Percentiles rank a stretch among this genome's conserved stretches.
Evolutionary conservation across 2,113 vertebrate genomes (phyloP).

Genomic region (Menura novaehollandiae): DNA sequence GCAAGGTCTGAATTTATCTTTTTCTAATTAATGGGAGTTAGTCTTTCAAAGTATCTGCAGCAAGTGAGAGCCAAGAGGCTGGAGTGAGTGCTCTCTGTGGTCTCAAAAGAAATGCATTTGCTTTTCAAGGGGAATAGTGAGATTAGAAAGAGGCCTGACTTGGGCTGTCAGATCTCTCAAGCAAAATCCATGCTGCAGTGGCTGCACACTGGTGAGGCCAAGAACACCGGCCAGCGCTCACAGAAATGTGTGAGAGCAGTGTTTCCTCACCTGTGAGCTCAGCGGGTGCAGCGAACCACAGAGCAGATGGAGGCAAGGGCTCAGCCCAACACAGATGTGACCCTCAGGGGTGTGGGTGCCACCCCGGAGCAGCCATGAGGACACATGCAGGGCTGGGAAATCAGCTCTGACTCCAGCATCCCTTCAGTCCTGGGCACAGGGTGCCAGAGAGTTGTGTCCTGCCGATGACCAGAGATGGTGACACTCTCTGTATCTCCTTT

Average conservation of each 20-base stretch:
- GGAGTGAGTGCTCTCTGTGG: background rate
- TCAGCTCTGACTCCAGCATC: background rate
- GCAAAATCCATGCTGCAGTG: background rate
- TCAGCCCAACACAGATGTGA: background rate
- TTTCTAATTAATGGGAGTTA: conserved; percentile 36
- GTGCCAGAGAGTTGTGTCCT: background rate
- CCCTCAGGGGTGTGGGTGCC: background rate
- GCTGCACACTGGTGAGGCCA: background rate
- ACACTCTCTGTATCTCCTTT: background rate
- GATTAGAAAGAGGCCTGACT: background rate
- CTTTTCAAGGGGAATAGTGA: background rate
- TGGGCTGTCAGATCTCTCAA: background rate
- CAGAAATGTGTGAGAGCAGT: background rate
- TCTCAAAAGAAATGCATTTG: background rate
- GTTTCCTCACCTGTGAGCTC: background rate
- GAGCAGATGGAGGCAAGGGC: background rate
- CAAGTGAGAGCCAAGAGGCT: background rate
- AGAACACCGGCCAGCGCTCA: rapidly evolving
- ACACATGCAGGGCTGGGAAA: background rate
- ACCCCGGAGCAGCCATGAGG: background rate
- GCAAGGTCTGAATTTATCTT: background rate
- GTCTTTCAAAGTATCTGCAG: background rate
- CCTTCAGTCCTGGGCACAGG: background rate
- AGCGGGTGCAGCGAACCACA: background rate
- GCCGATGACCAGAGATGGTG: background rate